These are phyloP conservation scores for Nematostella vectensis DNA, from an alignment of 92 coral and sea anemone species.

Conservation along the genomic window DNA sequence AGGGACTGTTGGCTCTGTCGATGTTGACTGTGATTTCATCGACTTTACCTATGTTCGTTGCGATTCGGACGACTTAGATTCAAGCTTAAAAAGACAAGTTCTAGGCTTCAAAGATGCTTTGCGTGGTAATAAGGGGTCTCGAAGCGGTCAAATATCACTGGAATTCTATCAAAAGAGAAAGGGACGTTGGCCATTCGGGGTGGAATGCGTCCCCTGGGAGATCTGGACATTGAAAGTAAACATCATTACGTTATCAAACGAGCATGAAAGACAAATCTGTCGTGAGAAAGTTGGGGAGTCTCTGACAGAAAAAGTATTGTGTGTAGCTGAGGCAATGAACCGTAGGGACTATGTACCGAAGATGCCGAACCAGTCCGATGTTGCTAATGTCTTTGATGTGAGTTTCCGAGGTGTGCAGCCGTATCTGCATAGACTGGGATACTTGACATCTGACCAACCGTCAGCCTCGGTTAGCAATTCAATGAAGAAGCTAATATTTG, in stretches of 20 bases:
- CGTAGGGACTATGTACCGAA: slow-evolving; percentile 91
- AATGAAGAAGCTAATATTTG: slow-evolving; percentile 78
- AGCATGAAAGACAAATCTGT: slow-evolving; percentile 84
- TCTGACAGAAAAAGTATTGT: slow-evolving; percentile 79
- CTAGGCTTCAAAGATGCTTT: slow-evolving; percentile 78
- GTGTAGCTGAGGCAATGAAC: slow-evolving; percentile 92
- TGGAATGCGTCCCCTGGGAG: slow-evolving; percentile 93
- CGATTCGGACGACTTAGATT: slow-evolving; percentile 72
- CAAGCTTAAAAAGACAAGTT: slow-evolving; percentile 62
- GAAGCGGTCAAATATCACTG: slow-evolving; percentile 75
- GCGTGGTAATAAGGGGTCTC: slow-evolving; percentile 51
- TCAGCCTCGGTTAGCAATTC: slow-evolving; percentile 77
- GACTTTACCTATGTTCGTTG: slow-evolving; percentile 90
- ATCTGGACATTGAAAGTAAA: slow-evolving; percentile 87
- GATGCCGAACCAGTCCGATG: slow-evolving; percentile 89
- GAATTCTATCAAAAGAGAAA: slow-evolving; percentile 91
- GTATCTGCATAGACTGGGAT: slow-evolving; percentile 67
- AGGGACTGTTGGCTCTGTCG: slow-evolving; percentile 86
- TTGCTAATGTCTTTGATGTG: slow-evolving; percentile 83
- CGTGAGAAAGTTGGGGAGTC: slow-evolving; percentile 94
- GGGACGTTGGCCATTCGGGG: slow-evolving; percentile 92
- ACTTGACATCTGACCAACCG: slow-evolving; percentile 72
- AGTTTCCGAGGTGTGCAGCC: slow-evolving; percentile 79
- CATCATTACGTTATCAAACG: slow-evolving; percentile 60
- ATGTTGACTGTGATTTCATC: slow-evolving; percentile 86